A percentile compares a stretch with the other conserved stretches of the same genome.
Conservation (phyloP, 1,140 invertebrate genomes). For the Drosophila orena region DNA sequence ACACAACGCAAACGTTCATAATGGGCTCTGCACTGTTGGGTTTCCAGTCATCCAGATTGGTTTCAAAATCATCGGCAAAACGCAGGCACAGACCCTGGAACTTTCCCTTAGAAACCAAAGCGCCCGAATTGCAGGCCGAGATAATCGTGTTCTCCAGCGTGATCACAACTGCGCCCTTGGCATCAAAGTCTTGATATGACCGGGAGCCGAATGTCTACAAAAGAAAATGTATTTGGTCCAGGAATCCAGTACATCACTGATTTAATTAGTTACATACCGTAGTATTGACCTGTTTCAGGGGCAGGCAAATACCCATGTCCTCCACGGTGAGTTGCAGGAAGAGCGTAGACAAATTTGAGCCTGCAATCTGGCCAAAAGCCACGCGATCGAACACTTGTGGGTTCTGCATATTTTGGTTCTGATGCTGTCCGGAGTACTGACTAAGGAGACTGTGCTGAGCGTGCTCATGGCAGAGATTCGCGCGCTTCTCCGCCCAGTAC, state of each 20-base stretch:
- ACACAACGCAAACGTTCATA: slow-evolving; percentile 98
- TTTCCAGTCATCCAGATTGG: slow-evolving; percentile 98
- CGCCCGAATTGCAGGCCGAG: slow-evolving; percentile 94
- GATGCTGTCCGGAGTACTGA: slow-evolving; percentile 32
- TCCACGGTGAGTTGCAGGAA: slow-evolving; percentile 98
- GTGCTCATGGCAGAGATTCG: slow-evolving; percentile 93
- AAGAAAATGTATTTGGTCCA: neutral
- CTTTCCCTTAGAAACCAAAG: slow-evolving; percentile 90
- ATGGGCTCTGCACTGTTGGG: slow-evolving; percentile 93
- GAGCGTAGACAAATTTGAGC: slow-evolving; percentile 93
- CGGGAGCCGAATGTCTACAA: slow-evolving; percentile 87
- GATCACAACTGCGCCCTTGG: slow-evolving; percentile 95
- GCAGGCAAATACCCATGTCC: slow-evolving; percentile 98
- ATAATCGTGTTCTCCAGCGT: slow-evolving; percentile 98
- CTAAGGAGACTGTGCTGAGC: slow-evolving; percentile 86
- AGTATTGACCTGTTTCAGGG: slow-evolving; percentile 91
- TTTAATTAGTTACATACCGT: slow-evolving; percentile 36
- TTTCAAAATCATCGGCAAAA: slow-evolving; percentile 98
- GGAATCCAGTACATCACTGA: too few relatives aligned
- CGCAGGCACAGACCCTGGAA: slow-evolving; percentile 95
- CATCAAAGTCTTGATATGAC: slow-evolving; percentile 91
- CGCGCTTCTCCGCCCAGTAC: slow-evolving; percentile 98
- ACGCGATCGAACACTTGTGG: slow-evolving; percentile 89
- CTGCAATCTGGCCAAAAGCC: slow-evolving; percentile 90
- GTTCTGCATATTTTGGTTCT: slow-evolving; percentile 61